These are phyloP conservation scores for Frieseomelitta varia DNA, from an alignment of 1,140 invertebrate species.

Conservation along the genomic window DNA sequence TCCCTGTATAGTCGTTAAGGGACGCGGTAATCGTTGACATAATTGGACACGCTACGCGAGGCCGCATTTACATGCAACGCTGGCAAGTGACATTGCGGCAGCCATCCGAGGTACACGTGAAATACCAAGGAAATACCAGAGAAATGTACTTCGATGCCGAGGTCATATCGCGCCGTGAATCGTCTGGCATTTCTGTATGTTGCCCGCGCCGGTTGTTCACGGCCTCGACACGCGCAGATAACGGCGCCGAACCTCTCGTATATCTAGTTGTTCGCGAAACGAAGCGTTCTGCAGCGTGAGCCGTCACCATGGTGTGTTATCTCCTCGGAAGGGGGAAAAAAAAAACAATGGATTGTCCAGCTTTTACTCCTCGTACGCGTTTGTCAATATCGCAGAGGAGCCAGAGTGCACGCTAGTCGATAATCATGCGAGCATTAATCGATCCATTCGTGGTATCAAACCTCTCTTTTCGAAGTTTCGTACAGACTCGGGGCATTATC, in stretches of 20 bases:
- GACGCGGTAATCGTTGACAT: conserved; percentile 26
- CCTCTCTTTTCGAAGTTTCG: neutral
- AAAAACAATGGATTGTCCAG: neutral
- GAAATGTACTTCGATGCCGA: conserved; percentile 21
- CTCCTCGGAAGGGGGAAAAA: neutral
- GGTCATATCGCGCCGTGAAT: conserved; percentile 34
- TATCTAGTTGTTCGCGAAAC: neutral
- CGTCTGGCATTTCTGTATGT: conserved; percentile 20
- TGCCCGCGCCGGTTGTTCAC: neutral
- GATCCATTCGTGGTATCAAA: neutral
- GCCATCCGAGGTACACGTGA: conserved; percentile 14
- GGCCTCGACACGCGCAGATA: neutral
- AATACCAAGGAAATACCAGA: conserved; percentile 48
- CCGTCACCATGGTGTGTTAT: neutral
- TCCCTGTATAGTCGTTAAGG: conserved; percentile 17
- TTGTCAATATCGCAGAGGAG: neutral
- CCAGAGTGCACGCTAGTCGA: neutral
- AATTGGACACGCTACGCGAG: conserved; percentile 32
- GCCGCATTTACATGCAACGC: conserved; percentile 37
- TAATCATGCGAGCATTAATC: neutral
- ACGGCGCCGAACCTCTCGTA: neutral
- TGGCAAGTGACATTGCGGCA: neutral
- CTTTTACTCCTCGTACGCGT: neutral
- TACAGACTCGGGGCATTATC: neutral
- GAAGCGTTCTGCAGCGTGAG: neutral